Evolutionary conservation across 2,797 vertebrate species (phyloP).

Genomic region (Siniperca obscura): DNA sequence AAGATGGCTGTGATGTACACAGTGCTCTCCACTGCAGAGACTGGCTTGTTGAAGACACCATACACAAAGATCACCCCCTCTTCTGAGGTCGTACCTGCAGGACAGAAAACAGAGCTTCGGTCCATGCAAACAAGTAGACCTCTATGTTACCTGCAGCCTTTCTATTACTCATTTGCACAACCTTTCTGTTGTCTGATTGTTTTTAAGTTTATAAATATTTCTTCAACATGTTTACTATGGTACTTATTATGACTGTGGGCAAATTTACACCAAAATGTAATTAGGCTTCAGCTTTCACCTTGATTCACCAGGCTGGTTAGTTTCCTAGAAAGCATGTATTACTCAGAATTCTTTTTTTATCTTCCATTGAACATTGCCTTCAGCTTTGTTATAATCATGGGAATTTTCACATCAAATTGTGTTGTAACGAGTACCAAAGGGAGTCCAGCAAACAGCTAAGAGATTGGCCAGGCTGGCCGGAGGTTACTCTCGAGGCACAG

Average conservation of each 20-base stretch:
- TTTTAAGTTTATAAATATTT: not conserved
- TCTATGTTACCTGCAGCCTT: not conserved
- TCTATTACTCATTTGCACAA: not conserved
- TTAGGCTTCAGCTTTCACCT: conserved; percentile 2
- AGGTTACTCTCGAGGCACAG: not conserved
- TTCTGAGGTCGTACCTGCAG: conserved; percentile 85
- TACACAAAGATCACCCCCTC: conserved; percentile 85
- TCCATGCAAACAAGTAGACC: not conserved
- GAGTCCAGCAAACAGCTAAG: conserved; percentile 11
- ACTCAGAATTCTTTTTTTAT: not conserved
- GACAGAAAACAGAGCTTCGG: conserved; percentile 2
- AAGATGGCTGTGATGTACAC: conserved; percentile 85
- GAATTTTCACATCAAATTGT: not conserved
- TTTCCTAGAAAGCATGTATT: not conserved
- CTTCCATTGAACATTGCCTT: not conserved
- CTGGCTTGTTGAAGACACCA: conserved; percentile 77
- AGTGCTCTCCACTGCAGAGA: conserved; percentile 78
- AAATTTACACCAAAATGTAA: conserved; percentile 3
- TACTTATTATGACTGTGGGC: not conserved
- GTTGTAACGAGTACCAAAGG: conserved; percentile 17
- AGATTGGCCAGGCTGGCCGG: not conserved
- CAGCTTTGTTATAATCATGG: conserved; percentile 12
- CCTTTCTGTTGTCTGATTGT: not conserved
- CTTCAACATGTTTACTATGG: not conserved
- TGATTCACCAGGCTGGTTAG: not conserved